Base-by-base conservation (phyloP, 2,113 vertebrate genomes). In the Ramphastos sulfuratus region DNA sequence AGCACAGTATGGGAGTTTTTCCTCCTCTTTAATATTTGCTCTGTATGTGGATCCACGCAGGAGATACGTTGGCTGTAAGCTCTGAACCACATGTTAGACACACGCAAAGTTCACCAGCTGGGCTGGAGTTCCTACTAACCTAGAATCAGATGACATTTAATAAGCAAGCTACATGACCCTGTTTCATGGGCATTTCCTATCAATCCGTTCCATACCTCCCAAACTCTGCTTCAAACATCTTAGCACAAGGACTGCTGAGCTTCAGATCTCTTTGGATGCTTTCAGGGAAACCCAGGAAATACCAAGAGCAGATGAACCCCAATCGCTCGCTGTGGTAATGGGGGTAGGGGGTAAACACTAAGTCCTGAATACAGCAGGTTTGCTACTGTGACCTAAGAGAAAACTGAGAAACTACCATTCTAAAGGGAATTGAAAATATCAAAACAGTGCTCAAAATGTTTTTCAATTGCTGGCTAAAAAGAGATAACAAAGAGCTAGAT, bases 361-460 rank as follows among this genome's bases (percentile, higher is more conserved):
- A 21, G 3, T 0, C 39, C 12, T 30, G 76, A 58, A 86, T 58
- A 16, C 44, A 76, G 27, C 30, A 72, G 42, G n/a, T 59, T 75
- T 54, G 25, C 17, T 44, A 52, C 30, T 54, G 78, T 37, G 44
- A 61, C 4, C 35, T 4, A 39, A 12, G 24, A 33, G 50, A 86
- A 61, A 82, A 12, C 18, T 46, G 25, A 35, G 44, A 69, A 87
- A 80, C n/a, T 27, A 50, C 56, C 80, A 64, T 82, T 66, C 44
- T 52, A 56, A 56, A 27, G 52, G 52, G 46, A 82, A 73, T 72
- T 79, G 39, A 75, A 84, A 86, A 74, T 21, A 52, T 3, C 7
- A 7, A 7, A 80, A 60, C 16, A 67, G 10, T 0, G 0, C 31
- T 54, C 64, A 93, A 39, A 71, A 66, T 7, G 17, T 2, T n/a